Evolutionary conservation across 2,888 invertebrate species (phyloP), one percentile per base, ranked within the genome.

Genomic region (Eristalis arbustorum): DNA sequence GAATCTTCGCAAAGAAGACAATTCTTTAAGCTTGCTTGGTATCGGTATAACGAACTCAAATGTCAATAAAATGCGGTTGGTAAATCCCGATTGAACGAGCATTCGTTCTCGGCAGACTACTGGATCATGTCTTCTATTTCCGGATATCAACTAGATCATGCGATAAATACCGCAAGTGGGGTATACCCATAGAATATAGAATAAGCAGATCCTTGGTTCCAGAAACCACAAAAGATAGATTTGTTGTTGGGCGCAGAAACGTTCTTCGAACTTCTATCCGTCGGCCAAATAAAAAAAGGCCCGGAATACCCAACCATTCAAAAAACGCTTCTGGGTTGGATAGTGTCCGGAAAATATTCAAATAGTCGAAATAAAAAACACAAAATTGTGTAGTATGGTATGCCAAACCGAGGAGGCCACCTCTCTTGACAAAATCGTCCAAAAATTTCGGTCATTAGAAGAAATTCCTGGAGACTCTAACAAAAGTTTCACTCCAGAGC

Each of bases 361-460:
- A 67, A 75, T 1, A 1, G 13, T 31, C n/a, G n/a, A n/a, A n/a
- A 28, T 14, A 3, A 40, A 34, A 18, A 40, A 31, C 25, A 23
- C 28, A 5, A 61, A 28, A 59, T 40, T 59, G 18, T 75, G 74
- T 40, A 42, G 40, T n/a, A 8, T 75, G 40, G n/a, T 40, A 66
- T 59, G 37, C 25, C 77, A 71, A 28, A 63, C 64, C 42, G 71
- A 71, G 23, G 22, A 57, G n/a, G 11, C 42, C 25, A 18, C 37
- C 40, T 28, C 64, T 37, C 28, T 84, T 10, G 75, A 85, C 42
- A n/a, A 64, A 22, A 68, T 72, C 23, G 66, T 84, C 28, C 57
- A 75, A 23, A 88, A 69, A 80, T 85, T 69, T 57, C 83, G 72
- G 80, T 73, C 68, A 6, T 56, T n/a, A n/a, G n/a, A n/a, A n/a